Evolutionary conservation across 2,113 vertebrate species (phyloP), one percentile per base, ranked within the genome.

Genomic region (Dunckerocampus dactyliophorus): DNA sequence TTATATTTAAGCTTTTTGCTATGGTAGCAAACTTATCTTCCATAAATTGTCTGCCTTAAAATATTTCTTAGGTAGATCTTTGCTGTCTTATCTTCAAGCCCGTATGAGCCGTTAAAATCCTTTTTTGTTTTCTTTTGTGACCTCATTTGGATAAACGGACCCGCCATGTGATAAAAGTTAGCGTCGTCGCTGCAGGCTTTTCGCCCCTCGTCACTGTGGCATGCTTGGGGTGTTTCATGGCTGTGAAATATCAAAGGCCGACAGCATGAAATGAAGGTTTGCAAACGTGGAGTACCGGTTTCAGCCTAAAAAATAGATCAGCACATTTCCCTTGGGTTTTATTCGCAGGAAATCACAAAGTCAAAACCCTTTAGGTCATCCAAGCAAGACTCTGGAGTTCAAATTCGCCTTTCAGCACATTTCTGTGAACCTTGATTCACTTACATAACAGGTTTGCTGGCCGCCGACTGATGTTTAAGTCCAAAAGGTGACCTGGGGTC

Each of bases 401-500:
- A 57, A 67, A 67, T 54, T 65, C 53, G 67, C 62, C 28, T 56
- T 69, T 80, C 65, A 17, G 57, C 56, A 46, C 64, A 77, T 84
- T 74, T 66, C 69, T 21, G 21, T 75, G 74, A 83, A 73, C 72
- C 74, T 53, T 62, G 47, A 55, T 67, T 68, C 28, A 62, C 85
- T 89, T 85, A 69, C 62, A 71, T 67, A 79, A 83, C 66, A 76
- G 21, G 16, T 73, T 70, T 67, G 16, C 67, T 69, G 47, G 47
- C 46, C 34, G n/a, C 60, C 69, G 53, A 24, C 49, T 65, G 62
- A 73, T 77, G 59, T 54, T 59, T 47, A 47, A 56, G 61, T 56
- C 79, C 54, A 63, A 67, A 63, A 76, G 47, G 53, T 63, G 61
- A 66, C 65, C 57, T 72, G 64, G 37, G 49, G 43, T 56, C 66